Conservation (phyloP, 2,888 invertebrate species). For the Hetaerina titia region DNA sequence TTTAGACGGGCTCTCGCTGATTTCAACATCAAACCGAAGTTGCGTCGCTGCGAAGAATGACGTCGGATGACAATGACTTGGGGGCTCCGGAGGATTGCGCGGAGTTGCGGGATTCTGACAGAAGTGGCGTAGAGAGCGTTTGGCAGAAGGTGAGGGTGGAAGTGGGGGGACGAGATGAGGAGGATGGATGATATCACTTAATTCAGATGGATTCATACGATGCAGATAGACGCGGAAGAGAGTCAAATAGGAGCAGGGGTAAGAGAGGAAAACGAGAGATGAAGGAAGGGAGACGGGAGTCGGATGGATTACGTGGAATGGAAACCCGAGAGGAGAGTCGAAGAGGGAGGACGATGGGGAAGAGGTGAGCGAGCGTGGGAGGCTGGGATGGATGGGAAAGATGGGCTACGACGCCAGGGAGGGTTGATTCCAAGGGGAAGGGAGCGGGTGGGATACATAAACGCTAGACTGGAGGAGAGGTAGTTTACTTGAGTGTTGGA, state of each 20-base stretch:
- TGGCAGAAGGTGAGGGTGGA: not conserved
- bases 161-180: not conserved
- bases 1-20: not conserved
- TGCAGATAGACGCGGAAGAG: not conserved
- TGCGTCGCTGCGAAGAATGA: not conserved
- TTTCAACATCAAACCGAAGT: not conserved
- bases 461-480: not conserved
- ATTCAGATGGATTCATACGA: not conserved
- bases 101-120: not conserved
- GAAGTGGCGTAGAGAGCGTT: not conserved
- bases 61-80: constrained; percentile 18
- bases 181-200: not conserved
- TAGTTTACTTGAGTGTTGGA: not conserved
- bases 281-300: not conserved
- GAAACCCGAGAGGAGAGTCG: not conserved
- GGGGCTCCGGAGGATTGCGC: not conserved
- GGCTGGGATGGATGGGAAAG: not conserved
- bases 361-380: not conserved
- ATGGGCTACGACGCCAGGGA: not conserved
- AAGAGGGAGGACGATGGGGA: not conserved
- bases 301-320: not conserved
- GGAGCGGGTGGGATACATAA: not conserved
- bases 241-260: not conserved
- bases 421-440: not conserved
- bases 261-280: not conserved